Evolutionary conservation across 2,797 vertebrate genomes (phyloP), one percentile per base, ranked within the genome.

Genomic region (Gadopsis bispinosus): DNA sequence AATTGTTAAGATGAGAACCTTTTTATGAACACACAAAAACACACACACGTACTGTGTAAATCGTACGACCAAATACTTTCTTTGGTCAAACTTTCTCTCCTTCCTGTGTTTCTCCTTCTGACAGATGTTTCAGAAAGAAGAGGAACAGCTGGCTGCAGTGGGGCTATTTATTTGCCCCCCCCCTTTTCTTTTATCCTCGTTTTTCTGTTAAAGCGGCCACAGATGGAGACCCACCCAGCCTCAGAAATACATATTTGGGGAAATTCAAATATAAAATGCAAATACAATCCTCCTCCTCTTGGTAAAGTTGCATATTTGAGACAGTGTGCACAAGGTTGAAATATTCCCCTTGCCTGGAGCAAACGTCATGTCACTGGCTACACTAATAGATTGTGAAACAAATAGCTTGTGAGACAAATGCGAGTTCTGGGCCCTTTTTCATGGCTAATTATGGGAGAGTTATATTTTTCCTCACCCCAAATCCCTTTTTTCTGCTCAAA

Each of bases 61-160:
- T 16, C 26, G 26, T 26, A 26, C 2, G 26, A 26, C 26, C 45
- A 13, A 16, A 17, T 13, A 31, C 2, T 5, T 59, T 48, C 12
- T 33, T 47, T 26, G 43, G 8, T 53, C 26, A 73, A 47, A 16
- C 54, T 43, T 47, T 69, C 43, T 47, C 55, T 54, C 9, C 29
- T 7, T 37, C 37, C 26, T 35, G 8, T 62, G 11, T 74, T 75
- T 68, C 35, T 81, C 58, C 71, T 69, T 63, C 73, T 53, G 67
- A 83, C 91, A 92, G 87, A 93, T 92, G 92, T 88, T 90, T 76
- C 68, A 77, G 59, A 81, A 59, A 75, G 63, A 60, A 51, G 51
- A 75, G 39, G 77, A 90, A 92, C 93, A 93, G 66, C 93, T 94
- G 91, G 87, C 77, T 79, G 85, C 90, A 84, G 78, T 66, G 54